Base-by-base conservation (phyloP, 2,888 invertebrate genomes). In the Branchipolynoe longqiensis region DNA sequence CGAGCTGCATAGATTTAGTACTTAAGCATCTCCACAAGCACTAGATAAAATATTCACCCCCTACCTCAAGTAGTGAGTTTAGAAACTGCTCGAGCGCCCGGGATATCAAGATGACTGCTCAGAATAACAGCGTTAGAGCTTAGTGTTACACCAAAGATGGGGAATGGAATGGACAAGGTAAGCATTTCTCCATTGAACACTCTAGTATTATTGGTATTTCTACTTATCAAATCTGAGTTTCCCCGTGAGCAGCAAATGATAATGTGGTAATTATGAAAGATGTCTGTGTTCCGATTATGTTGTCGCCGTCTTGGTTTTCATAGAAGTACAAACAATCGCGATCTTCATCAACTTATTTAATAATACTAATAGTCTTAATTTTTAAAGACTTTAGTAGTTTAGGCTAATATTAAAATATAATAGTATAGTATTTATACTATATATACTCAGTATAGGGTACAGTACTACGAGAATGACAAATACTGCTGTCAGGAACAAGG, bases 121-220 rank as follows among this genome's bases (percentile, higher is more conserved):
- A n/a, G n/a, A n/a, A n/a, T n/a, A n/a, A n/a, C n/a, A n/a, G n/a
- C n/a, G n/a, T n/a, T n/a, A n/a, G n/a, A n/a, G n/a, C n/a, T n/a
- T n/a, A n/a, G n/a, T n/a, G n/a, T n/a, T n/a, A 69, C 33, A 69
- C 33, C 22, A 33, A 78, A 78, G 28, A 78, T 78, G 78, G 78
- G 78, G 78, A 78, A 78, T 54, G 78, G 78, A 18, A 78, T 78
- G 78, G 54, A 78, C 78, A 78, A 78, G 78, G 78, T 78, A 78
- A 78, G 33, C 18, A 78, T 48, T 78, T 22, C 4, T 36, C 48
- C 41, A 1, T 22, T 73, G 14, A 28, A 48, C 12, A n/a, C 18
- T 40, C 41, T 12, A 18, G 4, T 33, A 48, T 4, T 28, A 6
- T 2, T 78, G 28, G 31, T 12, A 22, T 69, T 69, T 69, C 1